A percentile compares a stretch with the other conserved stretches of the same genome.
These are phyloP conservation scores for Rhinopomastus cyanomelas DNA, from an alignment of 2,113 vertebrate genomes.

Conservation along the genomic window DNA sequence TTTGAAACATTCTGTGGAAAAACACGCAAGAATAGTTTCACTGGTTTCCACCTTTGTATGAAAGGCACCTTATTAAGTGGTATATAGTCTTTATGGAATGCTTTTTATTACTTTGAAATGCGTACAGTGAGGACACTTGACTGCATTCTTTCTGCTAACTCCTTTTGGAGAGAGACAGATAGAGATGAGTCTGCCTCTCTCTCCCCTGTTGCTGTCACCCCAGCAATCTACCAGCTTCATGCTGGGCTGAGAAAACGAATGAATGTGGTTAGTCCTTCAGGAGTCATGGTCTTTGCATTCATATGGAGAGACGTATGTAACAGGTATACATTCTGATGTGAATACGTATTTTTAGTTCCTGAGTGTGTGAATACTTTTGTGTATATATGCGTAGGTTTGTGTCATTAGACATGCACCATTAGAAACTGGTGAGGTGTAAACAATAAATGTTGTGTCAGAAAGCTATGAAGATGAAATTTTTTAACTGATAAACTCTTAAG, in stretches of 20 bases:
- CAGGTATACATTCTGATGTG: neutral
- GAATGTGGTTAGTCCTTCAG: slow-evolving; percentile 84
- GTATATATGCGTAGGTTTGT: neutral
- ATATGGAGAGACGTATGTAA: neutral
- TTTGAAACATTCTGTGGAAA: slow-evolving; percentile 22
- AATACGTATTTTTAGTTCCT: neutral
- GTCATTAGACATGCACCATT: slow-evolving; percentile 31
- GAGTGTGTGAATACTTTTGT: too few relatives aligned
- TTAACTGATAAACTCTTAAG: neutral
- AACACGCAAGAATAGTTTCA: slow-evolving; percentile 34
- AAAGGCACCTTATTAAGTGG: slow-evolving; percentile 62
- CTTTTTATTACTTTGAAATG: slow-evolving; percentile 58
- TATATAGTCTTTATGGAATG: slow-evolving; percentile 70
- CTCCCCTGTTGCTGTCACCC: slow-evolving; percentile 65
- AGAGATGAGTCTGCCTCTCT: slow-evolving; percentile 68
- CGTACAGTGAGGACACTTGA: slow-evolving; percentile 28
- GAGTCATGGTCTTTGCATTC: slow-evolving; percentile 66
- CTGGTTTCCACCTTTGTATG: slow-evolving; percentile 58
- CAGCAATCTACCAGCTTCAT: slow-evolving; percentile 70
- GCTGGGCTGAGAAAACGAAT: slow-evolving; percentile 81
- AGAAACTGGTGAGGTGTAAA: neutral
- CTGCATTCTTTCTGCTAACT: slow-evolving; percentile 50
- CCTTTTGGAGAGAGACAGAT: slow-evolving; percentile 58
- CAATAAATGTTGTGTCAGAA: neutral
- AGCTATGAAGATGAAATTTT: neutral